Base-by-base conservation (phyloP, 2,113 vertebrate genomes). In the Festucalex cinctus region DNA sequence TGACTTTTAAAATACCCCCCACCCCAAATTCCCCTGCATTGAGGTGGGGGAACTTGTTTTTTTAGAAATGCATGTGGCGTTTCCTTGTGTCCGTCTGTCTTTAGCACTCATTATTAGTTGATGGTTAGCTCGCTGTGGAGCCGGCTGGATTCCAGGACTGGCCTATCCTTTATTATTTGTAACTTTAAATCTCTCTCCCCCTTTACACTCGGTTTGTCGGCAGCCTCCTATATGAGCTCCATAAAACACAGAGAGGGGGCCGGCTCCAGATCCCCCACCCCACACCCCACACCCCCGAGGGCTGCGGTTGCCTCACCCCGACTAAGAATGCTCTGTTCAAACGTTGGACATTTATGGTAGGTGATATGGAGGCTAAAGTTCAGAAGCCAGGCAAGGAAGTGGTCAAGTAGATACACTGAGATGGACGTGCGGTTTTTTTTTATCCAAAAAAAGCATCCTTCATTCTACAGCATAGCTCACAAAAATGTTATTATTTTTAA, bases 251-350 rank as follows among this genome's bases (percentile, higher is more conserved):
- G 71, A 69, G 66, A 75, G 76, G 81, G 78, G 77, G 76, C 51
- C 7, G 78, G 67, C 75, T 70, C 75, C 80, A 75, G 69, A 57
- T 46, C 53, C 53, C 26, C 53, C 53, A 6, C 56, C 14, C 28
- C 17, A 10, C 63, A 16, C 54, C 70, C 74, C n/a, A n/a, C n/a
- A n/a, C n/a, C n/a, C 71, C 71, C 0, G 17, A 65, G 62, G 66
- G 43, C 66, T 26, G 19, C 69, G 86, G 80, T 84, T 79, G 71
- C 80, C 65, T 86, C 74, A 68, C 71, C 78, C 64, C 1, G 58
- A 83, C 70, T 74, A 86, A 85, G 86, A 88, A 88, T 89, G 79
- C 65, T 76, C 76, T 89, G 83, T 86, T 83, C 78, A 87, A 89
- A 88, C 65, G 58, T 41, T 36, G 71, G 59, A 3, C 60, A 16